Evolutionary conservation across 2,888 invertebrate species (phyloP).

Genomic region (Plebejus melissa): DNA sequence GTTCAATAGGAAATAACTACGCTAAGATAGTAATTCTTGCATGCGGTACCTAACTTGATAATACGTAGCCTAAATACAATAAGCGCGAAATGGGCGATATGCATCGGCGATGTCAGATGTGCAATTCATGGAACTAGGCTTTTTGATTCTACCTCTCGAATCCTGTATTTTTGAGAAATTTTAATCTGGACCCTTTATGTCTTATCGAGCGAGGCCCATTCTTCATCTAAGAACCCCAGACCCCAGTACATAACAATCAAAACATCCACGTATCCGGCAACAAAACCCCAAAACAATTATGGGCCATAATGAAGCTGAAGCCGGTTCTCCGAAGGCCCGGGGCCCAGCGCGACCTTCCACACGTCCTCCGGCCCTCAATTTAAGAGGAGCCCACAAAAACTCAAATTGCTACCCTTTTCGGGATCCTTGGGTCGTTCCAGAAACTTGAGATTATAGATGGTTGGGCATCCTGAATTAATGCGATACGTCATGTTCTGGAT

Average conservation of each 20-base stretch:
- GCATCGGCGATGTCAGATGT: not conserved
- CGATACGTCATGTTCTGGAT: not conserved
- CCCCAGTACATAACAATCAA: not conserved
- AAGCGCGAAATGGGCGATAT: not conserved
- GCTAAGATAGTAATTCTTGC: not conserved
- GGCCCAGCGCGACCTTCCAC: constrained; percentile 29
- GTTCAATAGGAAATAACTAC: not conserved
- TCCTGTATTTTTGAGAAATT: not conserved
- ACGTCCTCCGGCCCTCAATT: constrained; percentile 47
- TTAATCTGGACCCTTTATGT: not conserved
- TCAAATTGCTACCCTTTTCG: constrained; percentile 54
- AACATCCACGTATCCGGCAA: constrained; percentile 19
- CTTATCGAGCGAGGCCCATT: not conserved
- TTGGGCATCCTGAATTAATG: constrained; percentile 12
- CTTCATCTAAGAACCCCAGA: not conserved
- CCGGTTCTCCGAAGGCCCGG: constrained; percentile 26
- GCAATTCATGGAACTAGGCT: too few relatives aligned
- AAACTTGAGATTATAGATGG: constrained; percentile 13
- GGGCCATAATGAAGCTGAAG: constrained; percentile 24
- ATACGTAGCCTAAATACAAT: not conserved
- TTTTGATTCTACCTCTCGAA: not conserved
- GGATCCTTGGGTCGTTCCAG: constrained; percentile 30
- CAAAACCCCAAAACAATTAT: constrained; percentile 22
- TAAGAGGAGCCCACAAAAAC: constrained; percentile 53
- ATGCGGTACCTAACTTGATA: not conserved